Evolutionary conservation across 2,113 vertebrate species (phyloP), one percentile per base, ranked within the genome.

Genomic region (Bostrychus sinensis): DNA sequence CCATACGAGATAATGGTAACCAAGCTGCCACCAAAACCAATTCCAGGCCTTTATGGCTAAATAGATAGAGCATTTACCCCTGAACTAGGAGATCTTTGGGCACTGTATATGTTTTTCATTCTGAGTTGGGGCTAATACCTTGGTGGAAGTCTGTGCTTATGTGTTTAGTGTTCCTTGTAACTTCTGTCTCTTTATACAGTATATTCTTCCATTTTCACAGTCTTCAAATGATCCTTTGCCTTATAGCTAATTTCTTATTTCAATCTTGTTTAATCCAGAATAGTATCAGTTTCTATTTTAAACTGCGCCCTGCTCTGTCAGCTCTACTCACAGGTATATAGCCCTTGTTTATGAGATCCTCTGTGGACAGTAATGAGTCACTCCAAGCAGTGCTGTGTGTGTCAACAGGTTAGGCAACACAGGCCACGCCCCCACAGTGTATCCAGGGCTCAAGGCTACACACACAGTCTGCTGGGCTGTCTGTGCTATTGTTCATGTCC

Each of bases 401-500:
- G 68, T 78, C 69, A 82, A 69, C 85, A 80, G 62, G 79, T 87
- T 81, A 59, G 50, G 81, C 79, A 84, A 80, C 63, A 38, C 6
- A 23, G 36, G 67, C 77, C 77, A 56, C 69, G 14, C 85, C 38
- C 2, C 37, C 0, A 25, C 23, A 55, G 66, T 56, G 17, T 34
- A 28, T 46, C 50, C 61, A 59, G 26, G 10, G 77, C 78, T 56
- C 7, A 41, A 39, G 81, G 84, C 80, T 62, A 55, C 70, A 69
- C 43, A 55, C 70, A 69, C 43, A 75, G 70, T 78, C 68, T 42
- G 53, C 43, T 56, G 70, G 71, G 65, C 66, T 75, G 66, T 77
- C 80, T 68, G 62, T 80, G 70, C 53, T 72, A 66, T 75, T 83
- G 71, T 65, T 79, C 77, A 46, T 59, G 61, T 82, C 90, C 90